Evolutionary conservation across 2,888 invertebrate genomes (phyloP).

Genomic region (Rugalucina vietnamica): DNA sequence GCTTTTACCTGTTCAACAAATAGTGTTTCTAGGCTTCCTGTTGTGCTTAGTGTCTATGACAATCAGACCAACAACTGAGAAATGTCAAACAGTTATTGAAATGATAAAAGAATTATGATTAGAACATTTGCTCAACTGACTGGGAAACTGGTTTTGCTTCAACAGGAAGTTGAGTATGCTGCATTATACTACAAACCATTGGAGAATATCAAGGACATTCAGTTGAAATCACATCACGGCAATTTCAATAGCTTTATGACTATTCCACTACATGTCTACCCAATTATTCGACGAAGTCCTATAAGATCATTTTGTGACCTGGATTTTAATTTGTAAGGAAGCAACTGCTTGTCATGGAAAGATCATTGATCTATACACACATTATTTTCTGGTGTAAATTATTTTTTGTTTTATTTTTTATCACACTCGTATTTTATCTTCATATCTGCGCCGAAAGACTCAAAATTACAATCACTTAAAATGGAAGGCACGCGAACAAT

Average conservation of each 20-base stretch:
- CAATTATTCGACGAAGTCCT: too few relatives aligned
- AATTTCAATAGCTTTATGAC: conserved; percentile 42
- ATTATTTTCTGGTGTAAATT: too few relatives aligned
- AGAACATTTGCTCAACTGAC: conserved; percentile 41
- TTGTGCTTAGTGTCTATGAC: conserved; percentile 38
- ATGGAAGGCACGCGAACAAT: too few relatives aligned
- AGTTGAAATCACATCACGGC: conserved; percentile 33
- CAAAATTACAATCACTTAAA: too few relatives aligned
- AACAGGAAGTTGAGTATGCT: conserved; percentile 51
- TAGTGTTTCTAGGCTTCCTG: conserved; percentile 46
- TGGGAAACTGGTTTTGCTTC: conserved; percentile 49
- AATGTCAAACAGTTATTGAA: conserved; percentile 4
- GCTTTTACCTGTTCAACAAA: conserved; percentile 35
- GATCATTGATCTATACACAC: too few relatives aligned
- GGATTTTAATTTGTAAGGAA: too few relatives aligned
- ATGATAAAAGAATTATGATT: conserved; percentile 25
- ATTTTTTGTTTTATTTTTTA: too few relatives aligned
- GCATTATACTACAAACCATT: conserved; percentile 43
- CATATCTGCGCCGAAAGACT: too few relatives aligned
- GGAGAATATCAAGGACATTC: conserved; percentile 35
- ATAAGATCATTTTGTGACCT: too few relatives aligned
- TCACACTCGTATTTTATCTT: too few relatives aligned
- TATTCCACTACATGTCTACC: background rate
- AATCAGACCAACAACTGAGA: conserved; percentile 20
- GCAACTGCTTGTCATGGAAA: too few relatives aligned